Evolutionary conservation across 2,888 invertebrate species (phyloP).

Genomic region (Pandemis cinnamomeana): DNA sequence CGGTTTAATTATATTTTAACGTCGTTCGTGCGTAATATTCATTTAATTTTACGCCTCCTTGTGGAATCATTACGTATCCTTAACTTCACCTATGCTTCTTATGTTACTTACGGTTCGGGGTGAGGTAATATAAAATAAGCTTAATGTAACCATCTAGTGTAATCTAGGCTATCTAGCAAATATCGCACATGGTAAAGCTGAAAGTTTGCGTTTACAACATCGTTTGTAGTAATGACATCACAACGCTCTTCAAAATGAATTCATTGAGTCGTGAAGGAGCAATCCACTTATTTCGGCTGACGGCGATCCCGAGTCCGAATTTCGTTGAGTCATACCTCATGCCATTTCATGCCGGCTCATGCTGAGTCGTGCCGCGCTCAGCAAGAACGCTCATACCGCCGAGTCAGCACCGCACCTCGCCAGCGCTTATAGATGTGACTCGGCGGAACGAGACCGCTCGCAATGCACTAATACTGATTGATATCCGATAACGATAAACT

Average conservation of each 20-base stretch:
- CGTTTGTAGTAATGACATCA: constrained; percentile 62
- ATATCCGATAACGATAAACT: constrained; percentile 63
- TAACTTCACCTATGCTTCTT: neutral
- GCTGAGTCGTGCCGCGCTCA: constrained; percentile 73
- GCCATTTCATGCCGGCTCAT: constrained; percentile 48
- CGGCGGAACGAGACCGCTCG: constrained; percentile 57
- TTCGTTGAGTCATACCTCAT: constrained; percentile 72
- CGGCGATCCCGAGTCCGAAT: constrained; percentile 66
- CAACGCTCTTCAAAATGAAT: constrained; percentile 68
- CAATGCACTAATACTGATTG: constrained; percentile 71
- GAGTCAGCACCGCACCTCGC: constrained; percentile 66
- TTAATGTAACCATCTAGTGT: constrained; percentile 3
- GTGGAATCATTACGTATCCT: neutral
- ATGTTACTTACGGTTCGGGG: neutral
- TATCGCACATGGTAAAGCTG: constrained; percentile 41
- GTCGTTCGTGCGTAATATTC: neutral
- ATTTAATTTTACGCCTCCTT: neutral
- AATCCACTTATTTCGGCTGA: constrained; percentile 80
- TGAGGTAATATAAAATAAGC: constrained; percentile 18
- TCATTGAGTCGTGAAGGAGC: constrained; percentile 74
- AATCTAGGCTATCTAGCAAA: neutral
- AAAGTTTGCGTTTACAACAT: constrained; percentile 49
- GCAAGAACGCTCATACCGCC: constrained; percentile 57
- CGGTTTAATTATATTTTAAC: too few relatives aligned
- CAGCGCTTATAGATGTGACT: constrained; percentile 70